Percentiles rank a stretch among this genome's conserved stretches.
These are phyloP conservation scores for Danio jaintianensis DNA, from an alignment of 2,797 vertebrate species.

Conservation along the genomic window DNA sequence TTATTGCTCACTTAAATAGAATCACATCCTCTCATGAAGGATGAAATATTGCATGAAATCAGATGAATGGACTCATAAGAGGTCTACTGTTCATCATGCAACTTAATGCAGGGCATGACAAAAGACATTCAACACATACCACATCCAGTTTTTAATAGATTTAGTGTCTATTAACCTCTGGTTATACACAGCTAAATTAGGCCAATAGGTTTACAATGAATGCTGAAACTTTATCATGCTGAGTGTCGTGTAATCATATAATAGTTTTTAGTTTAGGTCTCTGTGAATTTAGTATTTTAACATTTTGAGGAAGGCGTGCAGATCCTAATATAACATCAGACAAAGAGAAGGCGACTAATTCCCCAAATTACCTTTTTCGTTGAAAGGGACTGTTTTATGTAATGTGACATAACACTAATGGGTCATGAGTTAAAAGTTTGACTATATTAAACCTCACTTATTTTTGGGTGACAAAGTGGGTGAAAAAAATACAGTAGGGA, in stretches of 20 bases:
- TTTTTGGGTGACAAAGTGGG: background rate
- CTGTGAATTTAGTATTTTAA: background rate
- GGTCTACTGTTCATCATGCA: slow-evolving; percentile 30
- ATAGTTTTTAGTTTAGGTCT: background rate
- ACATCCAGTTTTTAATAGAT: slow-evolving; percentile 7
- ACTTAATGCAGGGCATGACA: slow-evolving; percentile 18
- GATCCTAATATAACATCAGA: slow-evolving; percentile 16
- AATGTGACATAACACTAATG: slow-evolving; percentile 14
- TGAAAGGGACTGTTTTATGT: slow-evolving; percentile 15
- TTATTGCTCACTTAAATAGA: slow-evolving; percentile 43
- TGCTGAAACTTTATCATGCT: slow-evolving; percentile 8
- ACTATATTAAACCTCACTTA: slow-evolving; percentile 21
- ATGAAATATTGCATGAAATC: slow-evolving; percentile 36
- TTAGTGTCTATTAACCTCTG: slow-evolving; percentile 6
- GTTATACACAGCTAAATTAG: slow-evolving; percentile 27
- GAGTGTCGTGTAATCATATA: background rate
- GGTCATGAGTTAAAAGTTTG: slow-evolving; percentile 3
- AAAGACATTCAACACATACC: slow-evolving; percentile 23
- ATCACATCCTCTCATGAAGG: slow-evolving; percentile 31
- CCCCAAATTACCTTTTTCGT: slow-evolving; percentile 14
- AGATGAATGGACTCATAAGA: slow-evolving; percentile 25
- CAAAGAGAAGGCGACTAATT: background rate
- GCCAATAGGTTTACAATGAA: background rate
- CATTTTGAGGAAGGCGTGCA: background rate
- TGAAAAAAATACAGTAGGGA: background rate